These are phyloP conservation scores for Dicrurus megarhynchus DNA, from an alignment of 2,113 vertebrate species.

Conservation along the genomic window DNA sequence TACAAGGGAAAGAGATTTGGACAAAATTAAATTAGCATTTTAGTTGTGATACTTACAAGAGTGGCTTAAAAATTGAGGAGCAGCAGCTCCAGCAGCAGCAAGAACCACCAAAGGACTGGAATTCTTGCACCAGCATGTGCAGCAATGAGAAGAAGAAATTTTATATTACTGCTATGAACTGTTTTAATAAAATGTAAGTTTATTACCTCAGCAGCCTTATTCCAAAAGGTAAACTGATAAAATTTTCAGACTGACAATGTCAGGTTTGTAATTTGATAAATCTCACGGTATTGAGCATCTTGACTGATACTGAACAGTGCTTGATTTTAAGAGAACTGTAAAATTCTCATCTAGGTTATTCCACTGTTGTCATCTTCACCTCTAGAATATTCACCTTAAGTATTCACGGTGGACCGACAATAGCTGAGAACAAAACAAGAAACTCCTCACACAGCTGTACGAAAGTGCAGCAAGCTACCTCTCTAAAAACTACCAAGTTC, in stretches of 20 bases:
- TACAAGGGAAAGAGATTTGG: not conserved
- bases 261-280: not conserved
- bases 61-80: not conserved
- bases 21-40: not conserved
- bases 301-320: not conserved
- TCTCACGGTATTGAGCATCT: not conserved
- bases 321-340: not conserved
- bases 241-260: not conserved
- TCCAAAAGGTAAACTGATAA: not conserved
- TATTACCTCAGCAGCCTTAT: not conserved
- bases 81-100: not conserved
- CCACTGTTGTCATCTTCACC: not conserved
- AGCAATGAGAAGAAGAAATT: not conserved
- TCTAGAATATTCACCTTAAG: not conserved
- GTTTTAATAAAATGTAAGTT: conserved; percentile 8
- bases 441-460: not conserved
- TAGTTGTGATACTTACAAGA: not conserved
- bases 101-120: not conserved
- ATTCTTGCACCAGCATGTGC: conserved; percentile 22
- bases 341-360: not conserved
- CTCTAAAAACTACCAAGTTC: not conserved
- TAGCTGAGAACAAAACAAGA: not conserved
- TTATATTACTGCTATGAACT: not conserved
- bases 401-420: not conserved
- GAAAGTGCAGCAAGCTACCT: not conserved